phyloP scores from a whole-genome alignment of 1,140 invertebrate species.

The Drosophila suzukii region DNA sequence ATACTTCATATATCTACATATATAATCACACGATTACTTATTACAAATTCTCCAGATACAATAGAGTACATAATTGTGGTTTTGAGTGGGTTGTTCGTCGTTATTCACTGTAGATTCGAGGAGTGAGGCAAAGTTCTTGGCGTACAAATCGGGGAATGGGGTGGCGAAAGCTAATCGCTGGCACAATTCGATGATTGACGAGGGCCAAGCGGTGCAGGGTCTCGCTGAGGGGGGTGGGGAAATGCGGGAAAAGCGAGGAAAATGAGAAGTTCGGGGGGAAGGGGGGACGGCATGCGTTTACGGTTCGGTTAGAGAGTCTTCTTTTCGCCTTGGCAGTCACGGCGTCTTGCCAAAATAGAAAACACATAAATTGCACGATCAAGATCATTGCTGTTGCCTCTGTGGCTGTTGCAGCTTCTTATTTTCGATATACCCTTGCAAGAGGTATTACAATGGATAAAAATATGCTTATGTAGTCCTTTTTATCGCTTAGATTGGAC shows the following conservation, averaged over 20 bases:
- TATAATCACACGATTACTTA: too few species aligned
- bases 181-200: slow-evolving; percentile 54
- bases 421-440: neutral
- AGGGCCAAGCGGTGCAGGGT: slow-evolving; percentile 31
- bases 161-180: slow-evolving; percentile 45
- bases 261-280: neutral
- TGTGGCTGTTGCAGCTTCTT: slow-evolving; percentile 8
- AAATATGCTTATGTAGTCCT: too few species aligned
- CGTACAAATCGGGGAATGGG: slow-evolving; percentile 5
- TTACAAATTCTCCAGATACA: neutral
- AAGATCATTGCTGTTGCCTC: slow-evolving; percentile 69
- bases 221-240: neutral
- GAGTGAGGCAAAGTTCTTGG: neutral
- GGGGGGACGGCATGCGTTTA: slow-evolving; percentile 15
- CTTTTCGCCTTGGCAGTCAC: slow-evolving; percentile 66
- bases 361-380: slow-evolving; percentile 78
- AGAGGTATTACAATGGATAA: neutral
- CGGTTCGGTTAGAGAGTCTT: slow-evolving; percentile 26
- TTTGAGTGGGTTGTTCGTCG: neutral
- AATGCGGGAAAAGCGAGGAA: neutral
- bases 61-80: neutral
- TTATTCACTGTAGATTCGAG: neutral
- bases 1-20: neutral
- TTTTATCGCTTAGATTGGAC: too few species aligned
- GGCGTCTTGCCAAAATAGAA: slow-evolving; percentile 77